phyloP scores from a whole-genome alignment of 1,140 invertebrate genomes.

The Drosophila saltans region DNA sequence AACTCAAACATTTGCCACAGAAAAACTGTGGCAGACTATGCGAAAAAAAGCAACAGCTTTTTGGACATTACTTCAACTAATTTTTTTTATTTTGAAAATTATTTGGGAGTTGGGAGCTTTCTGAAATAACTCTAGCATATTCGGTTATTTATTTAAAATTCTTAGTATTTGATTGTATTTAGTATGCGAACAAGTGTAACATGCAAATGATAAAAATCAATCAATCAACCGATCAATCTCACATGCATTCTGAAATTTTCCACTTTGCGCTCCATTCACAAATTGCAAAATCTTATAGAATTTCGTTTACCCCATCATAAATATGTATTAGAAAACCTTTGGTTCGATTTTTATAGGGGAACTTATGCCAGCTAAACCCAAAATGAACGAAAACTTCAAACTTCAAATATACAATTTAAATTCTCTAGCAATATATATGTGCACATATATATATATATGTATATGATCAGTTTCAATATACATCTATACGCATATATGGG shows the following conservation, averaged over 20 bases:
- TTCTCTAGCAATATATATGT: conserved; percentile 23
- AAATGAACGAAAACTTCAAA: conserved; percentile 39
- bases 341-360: conserved; percentile 13
- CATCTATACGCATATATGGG: conserved; percentile 18
- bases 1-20: conserved; percentile 2
- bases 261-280: conserved; percentile 49
- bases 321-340: conserved; percentile 41
- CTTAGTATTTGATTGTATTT: conserved; percentile 39
- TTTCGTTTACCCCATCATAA: conserved; percentile 29
- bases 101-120: too few species aligned
- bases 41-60: background rate
- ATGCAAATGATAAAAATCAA: conserved; percentile 38
- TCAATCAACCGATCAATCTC: background rate
- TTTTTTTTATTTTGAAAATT: too few species aligned
- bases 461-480: background rate
- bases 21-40: background rate
- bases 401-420: conserved; percentile 60
- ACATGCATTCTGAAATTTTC: conserved; percentile 52
- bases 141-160: conserved; percentile 46
- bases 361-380: conserved; percentile 25
- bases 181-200: conserved; percentile 44
- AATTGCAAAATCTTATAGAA: conserved; percentile 50
- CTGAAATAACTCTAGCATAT: background rate
- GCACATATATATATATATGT: conserved; percentile 12
- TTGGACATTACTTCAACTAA: background rate